Evolutionary conservation across 2,113 vertebrate species (phyloP).

Genomic region (Planiliza haematocheilus): DNA sequence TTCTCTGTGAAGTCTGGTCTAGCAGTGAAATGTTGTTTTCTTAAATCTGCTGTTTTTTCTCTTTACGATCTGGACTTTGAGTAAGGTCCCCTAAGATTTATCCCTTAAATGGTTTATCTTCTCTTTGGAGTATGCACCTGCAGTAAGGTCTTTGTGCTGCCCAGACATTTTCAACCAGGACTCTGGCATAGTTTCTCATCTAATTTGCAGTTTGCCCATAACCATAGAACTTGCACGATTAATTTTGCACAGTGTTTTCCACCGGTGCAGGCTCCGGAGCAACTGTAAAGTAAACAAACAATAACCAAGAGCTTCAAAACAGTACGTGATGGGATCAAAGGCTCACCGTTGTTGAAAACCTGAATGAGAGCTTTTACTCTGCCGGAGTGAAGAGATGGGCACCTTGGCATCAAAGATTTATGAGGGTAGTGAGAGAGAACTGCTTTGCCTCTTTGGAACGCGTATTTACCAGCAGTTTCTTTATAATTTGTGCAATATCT

Average conservation of each 20-base stretch:
- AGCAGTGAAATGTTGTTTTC: neutral
- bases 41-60: neutral
- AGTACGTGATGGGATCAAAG: slow-evolving; percentile 21
- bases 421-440: slow-evolving; percentile 14
- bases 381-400: neutral
- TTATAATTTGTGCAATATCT: neutral
- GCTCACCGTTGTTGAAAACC: neutral
- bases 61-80: no score
- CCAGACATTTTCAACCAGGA: neutral
- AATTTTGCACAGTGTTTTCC: slow-evolving; percentile 1
- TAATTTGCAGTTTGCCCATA: neutral
- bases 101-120: no score
- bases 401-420: slow-evolving; percentile 35
- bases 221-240: neutral
- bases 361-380: neutral
- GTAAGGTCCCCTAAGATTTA: no score
- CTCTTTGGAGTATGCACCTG: no score
- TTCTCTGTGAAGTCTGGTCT: neutral
- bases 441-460: neutral
- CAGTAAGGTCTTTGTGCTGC: no score
- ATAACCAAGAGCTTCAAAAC: slow-evolving; percentile 6
- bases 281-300: neutral
- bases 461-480: neutral
- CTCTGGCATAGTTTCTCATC: no score
- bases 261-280: neutral